Percentiles rank a stretch among this genome's conserved stretches.
Conservation (phyloP, 2,888 invertebrate genomes). For the Serrognathus titanus region DNA sequence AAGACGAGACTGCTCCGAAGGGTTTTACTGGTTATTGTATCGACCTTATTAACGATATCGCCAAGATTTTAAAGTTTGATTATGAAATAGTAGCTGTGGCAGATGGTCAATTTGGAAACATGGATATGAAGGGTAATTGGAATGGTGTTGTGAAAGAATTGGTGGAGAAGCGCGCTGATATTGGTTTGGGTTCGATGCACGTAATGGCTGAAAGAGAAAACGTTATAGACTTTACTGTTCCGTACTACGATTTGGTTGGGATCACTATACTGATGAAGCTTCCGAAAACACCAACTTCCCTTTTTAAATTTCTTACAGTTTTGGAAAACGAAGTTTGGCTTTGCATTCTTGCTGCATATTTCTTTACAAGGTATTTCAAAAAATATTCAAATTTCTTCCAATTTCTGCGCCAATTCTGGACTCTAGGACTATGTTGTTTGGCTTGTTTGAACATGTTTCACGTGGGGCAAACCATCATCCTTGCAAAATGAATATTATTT, state of each 20-base stretch:
- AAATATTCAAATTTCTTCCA: background rate
- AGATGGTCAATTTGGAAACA: constrained; percentile 82
- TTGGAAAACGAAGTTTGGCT: constrained; percentile 96
- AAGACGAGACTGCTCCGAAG: constrained; percentile 62
- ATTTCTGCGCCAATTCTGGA: background rate
- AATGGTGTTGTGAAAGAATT: constrained; percentile 57
- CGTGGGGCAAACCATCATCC: background rate
- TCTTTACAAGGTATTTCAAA: constrained; percentile 75
- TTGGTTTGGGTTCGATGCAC: constrained; percentile 88
- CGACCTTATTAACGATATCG: constrained; percentile 86
- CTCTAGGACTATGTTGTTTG: no score
- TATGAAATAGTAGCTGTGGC: constrained; percentile 81
- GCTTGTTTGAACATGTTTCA: no score
- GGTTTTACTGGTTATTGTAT: constrained; percentile 88
- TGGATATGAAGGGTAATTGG: constrained; percentile 78
- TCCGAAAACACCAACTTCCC: constrained; percentile 82
- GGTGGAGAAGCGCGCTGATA: constrained; percentile 82
- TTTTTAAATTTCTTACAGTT: constrained; percentile 95
- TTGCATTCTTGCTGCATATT: constrained; percentile 91
- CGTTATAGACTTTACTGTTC: constrained; percentile 96
- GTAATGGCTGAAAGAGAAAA: constrained; percentile 98
- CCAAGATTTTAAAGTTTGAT: constrained; percentile 80
- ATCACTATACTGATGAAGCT: constrained; percentile 94
- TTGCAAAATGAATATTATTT: background rate
- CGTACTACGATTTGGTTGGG: constrained; percentile 96